Evolutionary conservation across 2,113 vertebrate species (phyloP).

Genomic region (Malaclemys terrapin): DNA sequence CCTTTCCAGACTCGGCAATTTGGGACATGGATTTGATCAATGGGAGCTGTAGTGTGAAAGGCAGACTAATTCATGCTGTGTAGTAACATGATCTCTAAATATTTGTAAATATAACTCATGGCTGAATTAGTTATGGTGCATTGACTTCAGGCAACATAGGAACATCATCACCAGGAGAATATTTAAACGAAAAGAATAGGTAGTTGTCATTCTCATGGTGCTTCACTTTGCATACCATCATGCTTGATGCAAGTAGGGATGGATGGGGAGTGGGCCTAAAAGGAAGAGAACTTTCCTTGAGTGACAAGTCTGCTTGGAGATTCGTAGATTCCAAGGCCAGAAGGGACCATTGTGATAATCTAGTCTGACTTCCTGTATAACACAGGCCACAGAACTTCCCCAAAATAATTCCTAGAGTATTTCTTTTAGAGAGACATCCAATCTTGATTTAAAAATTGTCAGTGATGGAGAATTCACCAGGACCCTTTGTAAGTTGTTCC

Average conservation of each 20-base stretch:
- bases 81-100: not conserved
- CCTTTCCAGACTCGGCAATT: not conserved
- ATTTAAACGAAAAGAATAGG: not conserved
- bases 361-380: not conserved
- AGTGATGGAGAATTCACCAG: not conserved
- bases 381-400: not conserved
- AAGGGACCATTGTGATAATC: not conserved
- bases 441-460: not conserved
- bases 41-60: not conserved
- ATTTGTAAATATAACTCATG: not conserved
- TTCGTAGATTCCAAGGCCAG: not conserved
- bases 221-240: not conserved
- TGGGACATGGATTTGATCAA: not conserved
- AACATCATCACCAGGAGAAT: not conserved
- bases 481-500: not conserved
- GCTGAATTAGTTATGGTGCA: not conserved
- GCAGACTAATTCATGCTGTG: not conserved
- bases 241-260: not conserved
- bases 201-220: not conserved
- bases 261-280: not conserved
- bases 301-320: not conserved
- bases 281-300: not conserved
- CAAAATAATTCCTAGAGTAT: not conserved
- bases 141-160: not conserved
- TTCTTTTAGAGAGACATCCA: not conserved